Evolutionary conservation across 2,888 invertebrate genomes (phyloP), one percentile per base, ranked within the genome.

Genomic region (Melanotus villosus): DNA sequence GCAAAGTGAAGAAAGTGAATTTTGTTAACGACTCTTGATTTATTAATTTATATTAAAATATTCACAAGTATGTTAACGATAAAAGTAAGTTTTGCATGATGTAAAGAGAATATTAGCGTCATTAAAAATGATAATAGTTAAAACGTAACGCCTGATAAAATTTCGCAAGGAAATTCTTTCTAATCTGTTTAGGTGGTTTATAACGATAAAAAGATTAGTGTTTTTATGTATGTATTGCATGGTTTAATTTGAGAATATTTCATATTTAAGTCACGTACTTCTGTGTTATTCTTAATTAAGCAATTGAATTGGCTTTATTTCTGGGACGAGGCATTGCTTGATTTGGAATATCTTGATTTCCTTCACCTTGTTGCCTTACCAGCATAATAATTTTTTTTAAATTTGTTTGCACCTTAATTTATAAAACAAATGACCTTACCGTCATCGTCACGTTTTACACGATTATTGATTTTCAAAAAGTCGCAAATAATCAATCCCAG

Each of bases 251-350:
- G 30, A 18, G 36, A 16, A n/a, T 7, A 4, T 21, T 54, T 3
- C 19, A 36, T 19, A 56, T 21, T 21, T 10, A 1, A 36, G 56
- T 56, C 56, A 36, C 34, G 56, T 47, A 47, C 7, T 18, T 6
- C 16, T 34, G 19, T 56, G 21, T 56, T 36, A 18, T 56, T 56
- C 36, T 21, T 16, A 56, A 56, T 56, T 56, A 21, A 66, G 32
- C 70, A 36, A 52, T 65, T 59, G 26, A 16, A 57, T 21, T 60
- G 14, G 10, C 16, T 19, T 65, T 36, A 65, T 50, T 32, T 71
- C 41, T 34, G 14, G 10, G 18, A 56, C 56, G n/a, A 56, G 30
- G 16, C 18, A 68, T 62, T 76, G 63, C 56, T 21, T n/a, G 12
- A 38, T 38, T 38, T 4, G 45, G 19, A 18, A n/a, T 41, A 18